Percentiles rank a stretch among this genome's conserved stretches.
Evolutionary conservation across 2,113 vertebrate genomes (phyloP).

Genomic region (Trochalopteron elliotii): DNA sequence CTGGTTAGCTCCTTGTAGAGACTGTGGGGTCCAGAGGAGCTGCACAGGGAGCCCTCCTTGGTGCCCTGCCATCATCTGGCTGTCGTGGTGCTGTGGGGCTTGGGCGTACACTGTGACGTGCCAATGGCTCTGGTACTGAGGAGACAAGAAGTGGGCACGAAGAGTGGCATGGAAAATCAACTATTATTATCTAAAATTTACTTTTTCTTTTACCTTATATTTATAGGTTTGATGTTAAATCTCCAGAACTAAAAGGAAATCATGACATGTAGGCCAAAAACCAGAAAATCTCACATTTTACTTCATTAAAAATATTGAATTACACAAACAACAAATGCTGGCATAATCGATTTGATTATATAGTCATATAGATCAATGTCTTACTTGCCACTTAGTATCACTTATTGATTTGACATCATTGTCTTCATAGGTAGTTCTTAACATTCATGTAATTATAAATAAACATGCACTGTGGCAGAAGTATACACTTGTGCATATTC

Average conservation of each 20-base stretch:
- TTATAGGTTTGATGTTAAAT: background rate
- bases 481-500: background rate
- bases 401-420: background rate
- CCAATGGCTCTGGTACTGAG: background rate
- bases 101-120: background rate
- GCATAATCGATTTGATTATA: background rate
- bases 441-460: background rate
- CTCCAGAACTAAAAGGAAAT: background rate
- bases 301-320: background rate
- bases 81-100: rapidly evolving
- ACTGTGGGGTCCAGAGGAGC: background rate
- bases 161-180: background rate
- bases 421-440: background rate
- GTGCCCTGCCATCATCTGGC: background rate
- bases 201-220: background rate
- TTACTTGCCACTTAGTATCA: background rate
- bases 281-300: background rate
- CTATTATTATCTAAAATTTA: background rate
- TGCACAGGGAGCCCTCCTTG: too few relatives aligned
- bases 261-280: background rate
- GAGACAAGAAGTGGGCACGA: background rate
- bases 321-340: background rate
- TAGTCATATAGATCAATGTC: background rate
- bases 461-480: background rate
- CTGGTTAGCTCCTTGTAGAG: background rate